A percentile compares a stretch with the other conserved stretches of the same genome.
Evolutionary conservation across 1,140 invertebrate species (phyloP).

Genomic region (Listronotus bonariensis): DNA sequence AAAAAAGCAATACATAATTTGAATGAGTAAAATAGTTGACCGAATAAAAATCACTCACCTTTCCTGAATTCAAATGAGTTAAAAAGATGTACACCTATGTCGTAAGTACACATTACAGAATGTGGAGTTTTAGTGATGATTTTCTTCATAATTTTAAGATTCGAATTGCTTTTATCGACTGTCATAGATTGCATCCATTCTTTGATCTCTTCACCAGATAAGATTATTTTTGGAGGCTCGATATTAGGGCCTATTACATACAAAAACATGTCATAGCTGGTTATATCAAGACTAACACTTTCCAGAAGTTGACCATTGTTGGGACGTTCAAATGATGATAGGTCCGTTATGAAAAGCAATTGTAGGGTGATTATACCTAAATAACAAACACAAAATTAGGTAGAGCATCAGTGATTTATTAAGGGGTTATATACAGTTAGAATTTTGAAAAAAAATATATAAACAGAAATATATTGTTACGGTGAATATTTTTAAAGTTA

Average conservation of each 20-base stretch:
- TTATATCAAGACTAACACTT: constrained; percentile 16
- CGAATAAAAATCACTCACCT: background rate
- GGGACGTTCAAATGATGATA: constrained; percentile 3
- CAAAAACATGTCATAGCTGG: constrained; percentile 33
- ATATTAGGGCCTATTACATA: constrained; percentile 41
- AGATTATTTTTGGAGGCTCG: constrained; percentile 26
- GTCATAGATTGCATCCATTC: constrained; percentile 34
- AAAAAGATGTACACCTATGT: constrained; percentile 37
- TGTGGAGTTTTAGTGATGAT: constrained; percentile 31
- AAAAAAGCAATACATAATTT: background rate
- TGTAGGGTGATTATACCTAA: constrained; percentile 31
- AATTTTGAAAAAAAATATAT: too few species aligned
- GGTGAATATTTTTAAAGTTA: too few species aligned
- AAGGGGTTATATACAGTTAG: constrained; percentile 16
- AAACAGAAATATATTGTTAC: too few species aligned
- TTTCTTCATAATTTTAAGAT: constrained; percentile 17
- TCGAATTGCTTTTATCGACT: constrained; percentile 10
- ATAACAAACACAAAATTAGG: background rate
- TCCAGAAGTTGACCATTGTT: constrained; percentile 6
- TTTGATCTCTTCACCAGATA: constrained; percentile 12
- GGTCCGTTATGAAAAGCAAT: constrained; percentile 33
- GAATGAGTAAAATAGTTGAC: too few species aligned
- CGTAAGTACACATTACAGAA: constrained; percentile 32
- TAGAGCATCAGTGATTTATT: background rate
- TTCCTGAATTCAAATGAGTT: constrained; percentile 29